Conservation (phyloP, 2,888 invertebrate species). For the Lissocephala sabroskyi region DNA sequence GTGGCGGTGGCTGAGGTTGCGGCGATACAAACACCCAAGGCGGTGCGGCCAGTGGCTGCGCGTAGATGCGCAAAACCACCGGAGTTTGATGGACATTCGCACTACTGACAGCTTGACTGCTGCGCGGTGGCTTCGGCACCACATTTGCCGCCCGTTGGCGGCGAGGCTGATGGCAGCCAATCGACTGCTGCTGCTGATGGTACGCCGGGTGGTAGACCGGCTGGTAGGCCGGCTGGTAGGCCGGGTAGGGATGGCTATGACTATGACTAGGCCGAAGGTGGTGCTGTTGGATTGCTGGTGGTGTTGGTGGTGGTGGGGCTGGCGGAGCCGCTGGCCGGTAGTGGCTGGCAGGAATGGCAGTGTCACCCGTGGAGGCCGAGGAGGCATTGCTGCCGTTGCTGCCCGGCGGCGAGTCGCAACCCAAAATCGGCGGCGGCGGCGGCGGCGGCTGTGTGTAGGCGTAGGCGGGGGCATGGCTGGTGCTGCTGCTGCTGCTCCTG, state of each 20-base stretch:
- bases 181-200: not conserved
- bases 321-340: constrained; percentile 26
- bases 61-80: constrained; percentile 40
- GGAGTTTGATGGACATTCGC: constrained; percentile 24
- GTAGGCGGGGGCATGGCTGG: constrained; percentile 24
- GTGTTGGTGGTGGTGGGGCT: constrained; percentile 19
- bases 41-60: constrained; percentile 17
- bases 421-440: not conserved
- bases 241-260: constrained; percentile 33
- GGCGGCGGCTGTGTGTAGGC: constrained; percentile 7
- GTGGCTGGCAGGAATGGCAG: constrained; percentile 63
- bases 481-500: constrained; percentile 53
- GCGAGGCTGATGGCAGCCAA: not conserved
- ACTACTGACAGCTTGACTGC: constrained; percentile 15
- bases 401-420: constrained; percentile 11
- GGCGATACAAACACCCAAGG: not conserved
- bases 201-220: constrained; percentile 27
- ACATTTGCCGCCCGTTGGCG: constrained; percentile 43
- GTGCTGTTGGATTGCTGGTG: constrained; percentile 7
- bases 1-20: constrained; percentile 12
- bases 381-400: constrained; percentile 53
- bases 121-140: constrained; percentile 69
- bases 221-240: constrained; percentile 15
- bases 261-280: constrained; percentile 50
- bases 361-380: constrained; percentile 70